A percentile compares a stretch with the other conserved stretches of the same genome.
Evolutionary conservation across 30 jellyfish, hydroid and myxozoan species (phyloP).

Genomic region (Turritopsis rubra): DNA sequence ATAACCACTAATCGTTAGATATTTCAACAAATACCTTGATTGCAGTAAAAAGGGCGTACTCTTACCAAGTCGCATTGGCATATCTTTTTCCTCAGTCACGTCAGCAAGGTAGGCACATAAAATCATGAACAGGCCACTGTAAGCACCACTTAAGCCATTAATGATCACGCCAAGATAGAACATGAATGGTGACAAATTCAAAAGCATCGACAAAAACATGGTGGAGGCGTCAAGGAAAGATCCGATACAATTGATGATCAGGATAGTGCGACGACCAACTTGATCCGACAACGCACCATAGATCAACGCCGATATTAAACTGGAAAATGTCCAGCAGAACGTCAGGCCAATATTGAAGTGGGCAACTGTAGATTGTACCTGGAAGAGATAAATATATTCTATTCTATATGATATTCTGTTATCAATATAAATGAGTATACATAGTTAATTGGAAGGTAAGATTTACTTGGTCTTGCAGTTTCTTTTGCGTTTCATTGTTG

Average conservation of each 20-base stretch:
- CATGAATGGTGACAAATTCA: conserved; percentile 41
- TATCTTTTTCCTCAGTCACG: conserved; percentile 33
- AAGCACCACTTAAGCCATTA: conserved; percentile 69
- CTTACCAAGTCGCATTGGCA: conserved; percentile 66
- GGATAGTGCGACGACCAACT: conserved; percentile 62
- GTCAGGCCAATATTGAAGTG: conserved; percentile 46
- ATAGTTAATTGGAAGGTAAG: background rate
- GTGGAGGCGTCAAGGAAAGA: conserved; percentile 28
- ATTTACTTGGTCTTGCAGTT: background rate
- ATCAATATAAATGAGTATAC: background rate
- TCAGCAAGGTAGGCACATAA: conserved; percentile 69
- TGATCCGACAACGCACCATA: conserved; percentile 67
- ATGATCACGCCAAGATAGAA: conserved; percentile 40
- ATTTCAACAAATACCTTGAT: no score
- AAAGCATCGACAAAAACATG: conserved; percentile 31
- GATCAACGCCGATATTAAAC: conserved; percentile 36
- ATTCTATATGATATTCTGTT: background rate
- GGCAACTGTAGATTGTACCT: conserved; percentile 21
- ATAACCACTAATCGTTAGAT: background rate
- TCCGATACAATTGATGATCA: conserved; percentile 31
- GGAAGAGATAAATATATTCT: background rate
- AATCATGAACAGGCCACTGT: conserved; percentile 44
- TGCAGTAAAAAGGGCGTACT: background rate
- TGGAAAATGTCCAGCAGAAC: conserved; percentile 50
- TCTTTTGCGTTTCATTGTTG: background rate